A percentile compares a stretch with the other conserved stretches of the same genome.
Evolutionary conservation across 2,888 invertebrate genomes (phyloP).

Genomic region (Drosophila merina): DNA sequence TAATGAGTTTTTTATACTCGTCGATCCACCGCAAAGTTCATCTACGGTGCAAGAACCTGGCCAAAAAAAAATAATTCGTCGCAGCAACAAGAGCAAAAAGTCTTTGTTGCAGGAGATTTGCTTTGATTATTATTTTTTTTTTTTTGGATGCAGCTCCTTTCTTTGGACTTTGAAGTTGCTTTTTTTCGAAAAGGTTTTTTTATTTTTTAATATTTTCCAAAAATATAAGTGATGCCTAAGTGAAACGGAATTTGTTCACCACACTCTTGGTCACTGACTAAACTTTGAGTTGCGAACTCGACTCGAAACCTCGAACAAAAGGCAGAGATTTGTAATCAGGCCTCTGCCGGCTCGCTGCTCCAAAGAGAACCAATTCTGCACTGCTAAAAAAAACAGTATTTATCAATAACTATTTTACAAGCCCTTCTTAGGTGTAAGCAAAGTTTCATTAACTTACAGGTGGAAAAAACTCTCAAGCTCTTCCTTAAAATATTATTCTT

Average conservation of each 20-base stretch:
- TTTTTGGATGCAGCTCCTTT: not conserved
- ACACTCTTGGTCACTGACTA: conserved; percentile 64
- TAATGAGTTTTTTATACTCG: conserved; percentile 41
- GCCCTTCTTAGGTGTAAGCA: not conserved
- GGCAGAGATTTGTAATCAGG: conserved; percentile 62
- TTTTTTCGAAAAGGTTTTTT: not conserved
- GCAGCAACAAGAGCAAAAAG: not conserved
- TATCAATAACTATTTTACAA: no score
- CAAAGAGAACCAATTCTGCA: conserved; percentile 12
- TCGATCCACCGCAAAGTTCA: conserved; percentile 22
- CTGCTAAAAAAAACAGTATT: not conserved
- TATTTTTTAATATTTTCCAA: not conserved
- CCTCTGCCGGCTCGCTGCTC: conserved; percentile 39
- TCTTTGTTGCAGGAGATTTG: conserved; percentile 6
- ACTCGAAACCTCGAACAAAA: conserved; percentile 75
- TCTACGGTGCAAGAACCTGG: conserved; percentile 27
- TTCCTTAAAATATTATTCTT: not conserved
- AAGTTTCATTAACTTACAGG: not conserved
- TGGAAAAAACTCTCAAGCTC: not conserved
- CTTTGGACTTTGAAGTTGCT: conserved; percentile 28
- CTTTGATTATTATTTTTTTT: not conserved
- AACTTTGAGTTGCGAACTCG: conserved; percentile 53
- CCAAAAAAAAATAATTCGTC: conserved; percentile 8
- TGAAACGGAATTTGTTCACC: conserved; percentile 38
- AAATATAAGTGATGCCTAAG: conserved; percentile 2